phyloP scores from a whole-genome alignment of 2,888 invertebrate species.

The Lucinisca nassula region DNA sequence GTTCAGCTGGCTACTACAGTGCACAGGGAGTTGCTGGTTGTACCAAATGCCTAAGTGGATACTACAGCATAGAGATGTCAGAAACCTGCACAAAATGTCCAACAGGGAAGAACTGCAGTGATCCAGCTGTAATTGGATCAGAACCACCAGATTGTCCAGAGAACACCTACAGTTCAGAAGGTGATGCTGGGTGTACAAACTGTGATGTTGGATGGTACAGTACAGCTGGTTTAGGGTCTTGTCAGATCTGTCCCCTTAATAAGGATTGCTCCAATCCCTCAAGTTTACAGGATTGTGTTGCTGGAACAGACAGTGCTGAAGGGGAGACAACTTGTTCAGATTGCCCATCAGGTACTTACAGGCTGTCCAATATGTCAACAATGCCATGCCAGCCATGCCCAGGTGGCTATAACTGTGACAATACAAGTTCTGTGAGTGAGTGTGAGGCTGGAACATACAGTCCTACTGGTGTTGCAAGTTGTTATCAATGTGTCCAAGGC shows the following conservation, averaged over 20 bases:
- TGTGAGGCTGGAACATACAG: conserved; percentile 69
- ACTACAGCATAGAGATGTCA: conserved; percentile 27
- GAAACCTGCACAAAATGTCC: conserved; percentile 50
- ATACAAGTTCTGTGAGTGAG: background rate
- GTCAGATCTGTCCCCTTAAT: conserved; percentile 70
- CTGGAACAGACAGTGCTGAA: background rate
- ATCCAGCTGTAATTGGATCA: background rate
- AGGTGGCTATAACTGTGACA: conserved; percentile 35
- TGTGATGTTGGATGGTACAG: conserved; percentile 73
- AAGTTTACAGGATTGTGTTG: conserved; percentile 49
- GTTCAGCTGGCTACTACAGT: conserved; percentile 66
- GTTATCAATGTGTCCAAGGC: conserved; percentile 50
- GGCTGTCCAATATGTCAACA: conserved; percentile 35
- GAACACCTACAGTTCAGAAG: conserved; percentile 80
- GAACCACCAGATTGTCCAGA: conserved; percentile 77
- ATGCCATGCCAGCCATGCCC: conserved; percentile 70
- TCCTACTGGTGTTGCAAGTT: conserved; percentile 43
- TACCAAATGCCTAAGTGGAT: conserved; percentile 44
- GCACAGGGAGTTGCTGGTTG: conserved; percentile 45
- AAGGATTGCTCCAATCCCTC: conserved; percentile 59
- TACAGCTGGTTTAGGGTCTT: conserved; percentile 9
- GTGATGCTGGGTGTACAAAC: conserved; percentile 75
- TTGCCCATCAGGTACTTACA: conserved; percentile 58
- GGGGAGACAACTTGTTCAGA: background rate
- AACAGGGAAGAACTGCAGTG: conserved; percentile 35